Percentiles rank a stretch among this genome's conserved stretches.
Evolutionary conservation across 2,113 vertebrate species (phyloP).

Genomic region (Ptilonorhynchus violaceus): DNA sequence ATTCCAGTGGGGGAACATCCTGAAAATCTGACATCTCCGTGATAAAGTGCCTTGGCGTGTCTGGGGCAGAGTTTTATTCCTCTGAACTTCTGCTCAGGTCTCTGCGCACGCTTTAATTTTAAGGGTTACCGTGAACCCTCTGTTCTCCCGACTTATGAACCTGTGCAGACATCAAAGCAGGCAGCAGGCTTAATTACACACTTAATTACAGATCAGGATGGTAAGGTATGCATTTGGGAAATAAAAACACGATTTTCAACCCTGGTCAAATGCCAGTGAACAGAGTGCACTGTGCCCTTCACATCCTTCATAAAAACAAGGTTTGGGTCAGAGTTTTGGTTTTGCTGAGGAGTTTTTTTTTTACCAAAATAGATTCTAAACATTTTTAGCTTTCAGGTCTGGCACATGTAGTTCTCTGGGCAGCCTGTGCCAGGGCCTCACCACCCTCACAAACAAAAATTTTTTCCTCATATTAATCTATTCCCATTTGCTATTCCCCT

Average conservation of each 20-base stretch:
- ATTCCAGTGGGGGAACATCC: neutral
- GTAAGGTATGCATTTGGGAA: conserved; percentile 23
- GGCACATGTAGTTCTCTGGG: neutral
- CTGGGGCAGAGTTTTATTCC: neutral
- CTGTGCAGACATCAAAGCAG: conserved; percentile 42
- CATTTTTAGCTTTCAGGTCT: neutral
- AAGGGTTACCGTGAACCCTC: neutral
- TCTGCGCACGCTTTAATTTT: neutral
- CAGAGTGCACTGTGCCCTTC: neutral
- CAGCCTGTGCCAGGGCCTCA: neutral
- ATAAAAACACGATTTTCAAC: neutral
- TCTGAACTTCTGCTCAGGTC: neutral
- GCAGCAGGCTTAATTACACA: conserved; percentile 16
- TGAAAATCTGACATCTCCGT: neutral
- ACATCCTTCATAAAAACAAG: neutral
- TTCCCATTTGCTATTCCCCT: neutral
- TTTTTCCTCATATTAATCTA: neutral
- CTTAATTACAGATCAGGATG: conserved; percentile 15
- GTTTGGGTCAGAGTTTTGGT: neutral
- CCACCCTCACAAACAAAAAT: neutral
- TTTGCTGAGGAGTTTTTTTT: neutral
- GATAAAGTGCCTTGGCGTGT: neutral
- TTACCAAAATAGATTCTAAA: neutral
- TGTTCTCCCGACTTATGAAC: conserved; percentile 1
- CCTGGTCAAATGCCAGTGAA: neutral